A percentile compares a stretch with the other conserved stretches of the same genome.
Conservation (phyloP, 2,888 invertebrate species). For the Halictus ligatus region DNA sequence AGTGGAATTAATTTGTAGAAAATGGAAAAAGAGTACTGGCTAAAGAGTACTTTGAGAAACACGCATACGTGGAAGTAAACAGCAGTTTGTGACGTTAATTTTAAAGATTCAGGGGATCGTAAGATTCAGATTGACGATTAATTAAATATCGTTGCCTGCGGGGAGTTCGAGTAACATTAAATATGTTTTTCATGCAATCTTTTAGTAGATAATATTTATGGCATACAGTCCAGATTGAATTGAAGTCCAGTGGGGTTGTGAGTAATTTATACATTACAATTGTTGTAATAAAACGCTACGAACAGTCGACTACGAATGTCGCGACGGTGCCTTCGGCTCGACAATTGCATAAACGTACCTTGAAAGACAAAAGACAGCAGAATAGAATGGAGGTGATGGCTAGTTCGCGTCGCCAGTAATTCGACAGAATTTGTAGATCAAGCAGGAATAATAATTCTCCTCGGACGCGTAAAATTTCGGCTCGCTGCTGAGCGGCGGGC, state of each 20-base stretch:
- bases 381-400: background rate
- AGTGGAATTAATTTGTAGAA: background rate
- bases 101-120: background rate
- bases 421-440: constrained; percentile 4
- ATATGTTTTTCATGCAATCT: background rate
- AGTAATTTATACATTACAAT: background rate
- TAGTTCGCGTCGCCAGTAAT: background rate
- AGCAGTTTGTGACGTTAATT: background rate
- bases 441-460: constrained; percentile 20
- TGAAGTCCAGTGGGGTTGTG: too few relatives aligned
- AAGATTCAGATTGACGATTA: background rate
- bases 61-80: background rate
- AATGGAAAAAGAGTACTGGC: background rate
- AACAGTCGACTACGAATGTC: too few relatives aligned
- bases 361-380: background rate
- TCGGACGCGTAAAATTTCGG: constrained; percentile 7
- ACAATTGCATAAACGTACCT: background rate
- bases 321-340: background rate
- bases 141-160: background rate
- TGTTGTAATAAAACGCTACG: background rate
- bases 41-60: background rate
- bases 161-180: background rate
- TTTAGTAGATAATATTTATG: too few relatives aligned
- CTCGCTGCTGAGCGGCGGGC: background rate
- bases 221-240: too few relatives aligned